Evolutionary conservation across 2,113 vertebrate species (phyloP), one percentile per base, ranked within the genome.

Genomic region (Pyxicephalus adspersus): DNA sequence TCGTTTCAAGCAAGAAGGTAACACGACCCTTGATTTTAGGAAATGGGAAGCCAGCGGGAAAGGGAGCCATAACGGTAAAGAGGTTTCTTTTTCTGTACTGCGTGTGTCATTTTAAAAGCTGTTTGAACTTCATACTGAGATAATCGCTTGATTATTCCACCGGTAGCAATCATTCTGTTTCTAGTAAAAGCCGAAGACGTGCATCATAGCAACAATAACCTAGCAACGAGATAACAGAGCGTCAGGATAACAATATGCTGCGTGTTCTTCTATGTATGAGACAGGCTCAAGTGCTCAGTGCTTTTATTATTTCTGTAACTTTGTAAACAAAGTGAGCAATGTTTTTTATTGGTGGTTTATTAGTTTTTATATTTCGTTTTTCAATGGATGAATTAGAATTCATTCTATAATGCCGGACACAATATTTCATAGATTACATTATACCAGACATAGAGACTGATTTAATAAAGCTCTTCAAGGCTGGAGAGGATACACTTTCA

Each of bases 1-100:
- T 99, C 2, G 97, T 99, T 85, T 99, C 98, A 87, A 98, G 97
- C 92, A 99, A 99, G 92, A 99, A 98, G 90, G 94, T 99, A 73
- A 95, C 96, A 34, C 87, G 95, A 84, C 93, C 94, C 7, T 90
- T 99, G 72, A 89, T 94, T 26, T 82, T 99, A 85, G 93, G 96
- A 85, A 99, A 98, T 45, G 96, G 96, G 84, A 99, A 98, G 76
- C 98, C 96, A 0, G 98, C 98, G 0, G 98, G 98, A 63, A 99
- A 99, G 85, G 97, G 98, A 84, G 90, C 94, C 85, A 95, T 99
- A 73, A 97, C 90, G 89, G 98, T 99, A 91, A 13, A 65, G 80
- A 63, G 50, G 22, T 78, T 72, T 67, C 51, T 15, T 80, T 16
- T 22, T 72, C 50, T 73, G 52, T 67, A 54, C 64, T 51, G n/a